phyloP scores from a whole-genome alignment of 2,113 vertebrate genomes.

The Chionomys nivalis region DNA sequence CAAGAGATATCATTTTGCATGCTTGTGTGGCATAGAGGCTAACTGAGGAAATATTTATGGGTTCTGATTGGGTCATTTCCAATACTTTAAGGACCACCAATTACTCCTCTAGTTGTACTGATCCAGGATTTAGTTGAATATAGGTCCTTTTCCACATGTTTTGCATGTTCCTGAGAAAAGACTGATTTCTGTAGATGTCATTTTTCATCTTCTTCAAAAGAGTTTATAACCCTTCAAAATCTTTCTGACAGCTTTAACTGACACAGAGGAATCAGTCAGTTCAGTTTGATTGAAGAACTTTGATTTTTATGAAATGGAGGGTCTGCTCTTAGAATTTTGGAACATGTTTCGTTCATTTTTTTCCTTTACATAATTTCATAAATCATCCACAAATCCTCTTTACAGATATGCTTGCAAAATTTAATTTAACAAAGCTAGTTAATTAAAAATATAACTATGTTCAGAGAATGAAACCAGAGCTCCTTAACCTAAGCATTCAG shows the following conservation, averaged over 20 bases:
- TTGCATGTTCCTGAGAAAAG: background rate
- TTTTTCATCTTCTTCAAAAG: constrained; percentile 1
- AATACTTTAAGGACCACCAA: too few relatives aligned
- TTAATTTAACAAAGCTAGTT: constrained; percentile 32
- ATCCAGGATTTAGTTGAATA: too few relatives aligned
- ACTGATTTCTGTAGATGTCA: background rate
- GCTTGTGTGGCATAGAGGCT: too few relatives aligned
- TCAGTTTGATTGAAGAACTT: background rate
- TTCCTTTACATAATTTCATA: background rate
- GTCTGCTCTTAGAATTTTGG: constrained; percentile 4
- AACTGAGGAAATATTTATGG: too few relatives aligned
- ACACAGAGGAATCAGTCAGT: background rate
- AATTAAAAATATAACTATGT: constrained; percentile 28
- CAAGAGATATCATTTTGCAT: too few relatives aligned
- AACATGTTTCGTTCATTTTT: constrained; percentile 18
- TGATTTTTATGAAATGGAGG: constrained; percentile 49
- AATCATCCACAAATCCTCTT: constrained; percentile 21
- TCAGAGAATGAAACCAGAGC: constrained; percentile 41
- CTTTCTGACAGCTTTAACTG: background rate
- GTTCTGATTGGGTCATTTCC: too few relatives aligned
- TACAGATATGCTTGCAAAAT: background rate
- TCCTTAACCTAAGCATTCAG: background rate
- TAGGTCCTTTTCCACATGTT: background rate
- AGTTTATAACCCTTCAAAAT: background rate
- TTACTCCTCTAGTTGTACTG: too few relatives aligned